Base-by-base conservation (phyloP, 2,888 invertebrate genomes). In the Xanthorhoe designata region DNA sequence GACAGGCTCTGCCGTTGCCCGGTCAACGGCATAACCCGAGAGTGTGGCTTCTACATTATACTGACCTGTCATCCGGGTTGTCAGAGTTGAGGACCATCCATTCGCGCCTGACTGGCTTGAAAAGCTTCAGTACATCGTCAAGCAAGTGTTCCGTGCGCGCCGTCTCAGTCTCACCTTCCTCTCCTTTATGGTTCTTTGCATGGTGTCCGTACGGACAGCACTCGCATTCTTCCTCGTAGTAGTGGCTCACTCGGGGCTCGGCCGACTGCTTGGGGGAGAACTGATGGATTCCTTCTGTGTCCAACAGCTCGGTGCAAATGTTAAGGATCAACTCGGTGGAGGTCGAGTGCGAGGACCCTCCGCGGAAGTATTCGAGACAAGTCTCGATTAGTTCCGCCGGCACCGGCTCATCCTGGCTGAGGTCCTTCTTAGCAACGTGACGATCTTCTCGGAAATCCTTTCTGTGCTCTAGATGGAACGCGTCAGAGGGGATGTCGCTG, bases 401-500 rank as follows among this genome's bases (percentile, higher is more conserved):
- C 47, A n/a, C 42, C 13, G 42, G 13, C 42, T 42, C 42, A 3
- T 47, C 15, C 6, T 8, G 54, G 18, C 53, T 45, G 29, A 62
- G 49, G 0, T 69, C 64, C 10, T 65, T 64, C 52, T 65, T 72
- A 13, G 10, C 5, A 5, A 18, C 15, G 38, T 42, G 38, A 18
- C 52, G 10, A 7, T 35, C 57, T 38, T n/a, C 13, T n/a, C 19
- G 1, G 53, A 42, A 45, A 8, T 62, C 51, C 32, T 60, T 56
- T 8, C 51, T 15, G 15, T 19, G 56, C 6, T 77, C 78, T 0
- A 71, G 61, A 0, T 45, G 8, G 69, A 80, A 81, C 10, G 68
- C 74, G 9, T 62, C 66, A 1, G 67, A 50, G 4, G 81, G 81
- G 18, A 80, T 77, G 52, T 47, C 56, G 62, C 78, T 78, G 67